Evolutionary conservation across 2,888 invertebrate species (phyloP).

Genomic region (Coelinius sp.): DNA sequence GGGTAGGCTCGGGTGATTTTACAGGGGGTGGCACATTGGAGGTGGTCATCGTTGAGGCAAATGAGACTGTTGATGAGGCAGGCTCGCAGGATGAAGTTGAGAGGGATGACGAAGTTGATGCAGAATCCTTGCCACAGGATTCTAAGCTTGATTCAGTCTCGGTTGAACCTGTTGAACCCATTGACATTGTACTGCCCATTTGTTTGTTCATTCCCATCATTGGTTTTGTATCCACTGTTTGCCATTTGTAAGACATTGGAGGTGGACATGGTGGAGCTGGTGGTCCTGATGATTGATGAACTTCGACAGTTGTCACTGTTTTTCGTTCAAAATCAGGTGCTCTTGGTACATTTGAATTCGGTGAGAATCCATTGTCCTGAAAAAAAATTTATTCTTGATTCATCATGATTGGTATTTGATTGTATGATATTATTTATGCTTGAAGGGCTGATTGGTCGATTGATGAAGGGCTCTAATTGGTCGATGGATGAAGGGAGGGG

Average conservation of each 20-base stretch:
- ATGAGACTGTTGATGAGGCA: conserved; percentile 53
- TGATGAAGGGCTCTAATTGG: too few species aligned
- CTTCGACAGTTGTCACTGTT: conserved; percentile 79
- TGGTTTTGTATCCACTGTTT: conserved; percentile 63
- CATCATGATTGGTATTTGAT: too few species aligned
- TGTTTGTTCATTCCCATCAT: conserved; percentile 69
- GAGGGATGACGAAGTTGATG: conserved; percentile 64
- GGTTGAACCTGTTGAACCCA: conserved; percentile 69
- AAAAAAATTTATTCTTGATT: not conserved
- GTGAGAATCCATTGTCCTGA: conserved; percentile 60
- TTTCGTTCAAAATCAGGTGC: conserved; percentile 74
- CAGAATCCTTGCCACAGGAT: conserved; percentile 67
- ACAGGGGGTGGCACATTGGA: conserved; percentile 66
- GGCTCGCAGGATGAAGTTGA: conserved; percentile 68
- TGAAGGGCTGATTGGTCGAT: not conserved
- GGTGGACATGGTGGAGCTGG: conserved; percentile 66
- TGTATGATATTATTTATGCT: too few species aligned
- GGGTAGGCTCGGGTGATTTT: conserved; percentile 44
- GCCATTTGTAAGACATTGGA: conserved; percentile 66
- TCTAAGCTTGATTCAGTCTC: conserved; percentile 68
- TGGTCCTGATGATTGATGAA: conserved; percentile 74
- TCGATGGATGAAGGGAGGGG: not conserved
- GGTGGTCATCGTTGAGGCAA: conserved; percentile 55
- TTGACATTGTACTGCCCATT: conserved; percentile 69
- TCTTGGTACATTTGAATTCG: conserved; percentile 40